phyloP scores from a whole-genome alignment of 2,113 vertebrate genomes.

The Callopanchax toddi region DNA sequence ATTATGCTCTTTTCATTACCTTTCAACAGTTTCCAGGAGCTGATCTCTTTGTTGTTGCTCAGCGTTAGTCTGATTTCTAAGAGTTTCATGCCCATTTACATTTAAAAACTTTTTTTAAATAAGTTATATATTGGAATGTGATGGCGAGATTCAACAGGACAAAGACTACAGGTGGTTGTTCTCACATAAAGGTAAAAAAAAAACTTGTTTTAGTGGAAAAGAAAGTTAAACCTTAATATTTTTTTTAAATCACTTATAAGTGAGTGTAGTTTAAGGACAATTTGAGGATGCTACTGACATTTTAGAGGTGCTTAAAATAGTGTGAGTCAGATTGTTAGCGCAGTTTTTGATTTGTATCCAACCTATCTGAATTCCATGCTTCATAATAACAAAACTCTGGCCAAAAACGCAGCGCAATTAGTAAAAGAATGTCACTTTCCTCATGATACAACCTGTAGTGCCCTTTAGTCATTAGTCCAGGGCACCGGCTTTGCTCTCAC shows the following conservation, averaged over 20 bases:
- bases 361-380: not conserved
- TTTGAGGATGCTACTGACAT: no score
- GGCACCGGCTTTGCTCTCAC: slow-evolving; percentile 5
- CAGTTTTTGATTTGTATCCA: not conserved
- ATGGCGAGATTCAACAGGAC: no score
- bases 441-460: not conserved
- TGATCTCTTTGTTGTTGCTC: not conserved
- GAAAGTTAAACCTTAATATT: no score
- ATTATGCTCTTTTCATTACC: not conserved
- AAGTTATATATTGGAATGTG: no score
- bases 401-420: not conserved
- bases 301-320: no score
- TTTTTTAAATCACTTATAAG: no score
- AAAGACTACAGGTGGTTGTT: no score
- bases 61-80: not conserved
- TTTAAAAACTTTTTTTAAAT: no score
- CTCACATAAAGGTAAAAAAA: no score
- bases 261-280: no score
- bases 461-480: slow-evolving; percentile 5
- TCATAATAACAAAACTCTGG: not conserved
- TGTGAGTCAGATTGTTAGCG: not conserved
- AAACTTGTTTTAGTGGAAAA: no score
- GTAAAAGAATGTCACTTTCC: not conserved
- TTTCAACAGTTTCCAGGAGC: not conserved
- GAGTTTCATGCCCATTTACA: not conserved